Evolutionary conservation across 2,888 invertebrate genomes (phyloP), one percentile per base, ranked within the genome.

Genomic region (Thereva unica): DNA sequence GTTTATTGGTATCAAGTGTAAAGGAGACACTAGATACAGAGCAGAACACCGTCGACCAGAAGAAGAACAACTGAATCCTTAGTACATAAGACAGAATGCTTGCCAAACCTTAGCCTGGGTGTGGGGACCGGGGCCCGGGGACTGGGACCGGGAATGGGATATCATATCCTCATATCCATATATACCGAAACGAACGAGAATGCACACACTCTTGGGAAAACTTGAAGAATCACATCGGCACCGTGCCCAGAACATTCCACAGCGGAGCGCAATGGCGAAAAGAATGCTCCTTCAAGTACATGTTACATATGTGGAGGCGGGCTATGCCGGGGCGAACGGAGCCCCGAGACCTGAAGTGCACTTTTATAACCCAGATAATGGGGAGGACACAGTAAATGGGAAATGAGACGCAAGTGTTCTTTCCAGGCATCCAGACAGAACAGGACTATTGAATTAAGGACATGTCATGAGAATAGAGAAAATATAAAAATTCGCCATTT

Each of bases 251-350:
- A 9, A n/a, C 10, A 40, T n/a, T 50, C 2, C 37, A 34, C 10
- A 47, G 61, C 50, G 50, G 61, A 50, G 50, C 41, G 9, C 42
- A 50, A 50, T 61, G 61, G 40, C 23, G 2, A 61, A 50, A 61
- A 61, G 49, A 61, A 61, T 34, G 50, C 45, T 50, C 61, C 42
- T 61, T 23, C 23, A 61, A 61, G 61, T 50, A 50, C 35, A 61
- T 50, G 61, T 50, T 61, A 61, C 61, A 49, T 61, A 61, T 61
- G 61, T 49, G 61, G 61, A 50, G 50, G 50, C 35, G 40, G 42
- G 45, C 57, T 23, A 23, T 23, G 23, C 23, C 23, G 23, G 23
- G 23, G 23, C 23, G 23, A 57, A 34, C 34, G 45, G 42, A 57
- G 23, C 50, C 57, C 47, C 47, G 38, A 50, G 50, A 8, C 42